A percentile compares a stretch with the other conserved stretches of the same genome.
phyloP scores from a whole-genome alignment of 2,888 invertebrate genomes.

The Sipunculus nudus region DNA sequence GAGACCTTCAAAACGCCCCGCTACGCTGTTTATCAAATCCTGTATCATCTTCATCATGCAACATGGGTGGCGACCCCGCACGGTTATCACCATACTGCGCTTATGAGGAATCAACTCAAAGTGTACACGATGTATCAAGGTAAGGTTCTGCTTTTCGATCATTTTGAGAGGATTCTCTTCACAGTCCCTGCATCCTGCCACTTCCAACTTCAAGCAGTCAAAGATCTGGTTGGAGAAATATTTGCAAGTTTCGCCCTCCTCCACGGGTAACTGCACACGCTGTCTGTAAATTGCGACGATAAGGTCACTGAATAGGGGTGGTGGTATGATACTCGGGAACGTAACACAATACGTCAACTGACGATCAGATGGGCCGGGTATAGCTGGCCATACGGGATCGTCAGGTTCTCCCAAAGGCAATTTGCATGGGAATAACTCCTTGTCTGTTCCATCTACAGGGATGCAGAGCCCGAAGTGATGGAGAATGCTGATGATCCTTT shows the following conservation, averaged over 20 bases:
- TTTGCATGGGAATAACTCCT: slow-evolving; percentile 36
- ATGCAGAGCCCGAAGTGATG: slow-evolving; percentile 37
- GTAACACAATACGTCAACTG: slow-evolving; percentile 35
- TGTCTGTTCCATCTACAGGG: slow-evolving; percentile 22
- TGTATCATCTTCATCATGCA: slow-evolving; percentile 25
- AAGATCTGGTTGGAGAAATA: slow-evolving; percentile 37
- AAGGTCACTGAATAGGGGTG: slow-evolving; percentile 36
- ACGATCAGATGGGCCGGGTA: slow-evolving; percentile 10
- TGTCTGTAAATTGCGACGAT: slow-evolving; percentile 23
- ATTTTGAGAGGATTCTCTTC: neutral
- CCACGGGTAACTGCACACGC: slow-evolving; percentile 2
- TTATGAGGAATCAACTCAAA: slow-evolving; percentile 33
- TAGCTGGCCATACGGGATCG: slow-evolving; percentile 26
- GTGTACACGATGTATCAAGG: slow-evolving; percentile 28
- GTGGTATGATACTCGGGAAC: slow-evolving; percentile 36
- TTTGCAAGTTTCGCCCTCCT: slow-evolving; percentile 4
- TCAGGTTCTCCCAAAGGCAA: slow-evolving; percentile 39
- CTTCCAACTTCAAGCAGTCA: slow-evolving; percentile 24
- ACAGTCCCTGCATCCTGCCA: slow-evolving; percentile 29
- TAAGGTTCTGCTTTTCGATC: neutral
- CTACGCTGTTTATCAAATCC: slow-evolving; percentile 25
- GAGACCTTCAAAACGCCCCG: slow-evolving; percentile 33
- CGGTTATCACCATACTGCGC: slow-evolving; percentile 26
- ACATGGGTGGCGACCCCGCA: slow-evolving; percentile 32
- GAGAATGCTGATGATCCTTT: slow-evolving; percentile 27